Evolutionary conservation across 1,140 invertebrate species (phyloP).

Genomic region (Galleria mellonella): DNA sequence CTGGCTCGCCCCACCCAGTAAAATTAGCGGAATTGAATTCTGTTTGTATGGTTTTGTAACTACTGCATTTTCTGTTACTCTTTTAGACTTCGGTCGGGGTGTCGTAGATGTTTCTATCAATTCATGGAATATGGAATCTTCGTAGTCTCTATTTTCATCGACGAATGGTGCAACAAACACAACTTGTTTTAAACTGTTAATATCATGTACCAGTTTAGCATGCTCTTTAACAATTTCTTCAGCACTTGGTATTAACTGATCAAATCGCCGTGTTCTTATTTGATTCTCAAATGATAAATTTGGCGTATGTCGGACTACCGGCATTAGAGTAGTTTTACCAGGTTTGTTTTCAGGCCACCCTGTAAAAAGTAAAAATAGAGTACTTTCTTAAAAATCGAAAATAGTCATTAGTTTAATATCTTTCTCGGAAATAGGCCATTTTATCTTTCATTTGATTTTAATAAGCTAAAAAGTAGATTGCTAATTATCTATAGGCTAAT

Average conservation of each 20-base stretch:
- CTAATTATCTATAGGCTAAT: too few species aligned
- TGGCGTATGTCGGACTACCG: background rate
- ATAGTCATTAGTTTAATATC: too few species aligned
- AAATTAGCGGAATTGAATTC: conserved; percentile 33
- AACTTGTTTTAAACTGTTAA: conserved; percentile 49
- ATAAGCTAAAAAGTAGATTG: too few species aligned
- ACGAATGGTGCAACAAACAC: conserved; percentile 38
- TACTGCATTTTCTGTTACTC: background rate
- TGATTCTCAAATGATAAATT: conserved; percentile 8
- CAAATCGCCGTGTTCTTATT: conserved; percentile 25
- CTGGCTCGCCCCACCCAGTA: conserved; percentile 44
- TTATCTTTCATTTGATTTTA: too few species aligned
- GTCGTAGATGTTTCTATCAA: conserved; percentile 50
- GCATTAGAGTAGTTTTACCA: background rate
- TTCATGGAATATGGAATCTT: conserved; percentile 56
- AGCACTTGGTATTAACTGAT: conserved; percentile 24
- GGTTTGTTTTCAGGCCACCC: conserved; percentile 8
- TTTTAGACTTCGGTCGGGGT: conserved; percentile 8
- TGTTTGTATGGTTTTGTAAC: conserved; percentile 17
- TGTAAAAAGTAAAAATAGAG: conserved; percentile 4
- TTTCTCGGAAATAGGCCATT: too few species aligned
- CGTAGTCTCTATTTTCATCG: conserved; percentile 49
- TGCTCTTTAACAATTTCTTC: conserved; percentile 62
- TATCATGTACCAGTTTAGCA: conserved; percentile 60
- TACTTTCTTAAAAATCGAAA: too few species aligned